A percentile compares a stretch with the other conserved stretches of the same genome.
These are phyloP conservation scores for Dissostichus mawsoni DNA, from an alignment of 2,113 vertebrate species.

Conservation along the genomic window DNA sequence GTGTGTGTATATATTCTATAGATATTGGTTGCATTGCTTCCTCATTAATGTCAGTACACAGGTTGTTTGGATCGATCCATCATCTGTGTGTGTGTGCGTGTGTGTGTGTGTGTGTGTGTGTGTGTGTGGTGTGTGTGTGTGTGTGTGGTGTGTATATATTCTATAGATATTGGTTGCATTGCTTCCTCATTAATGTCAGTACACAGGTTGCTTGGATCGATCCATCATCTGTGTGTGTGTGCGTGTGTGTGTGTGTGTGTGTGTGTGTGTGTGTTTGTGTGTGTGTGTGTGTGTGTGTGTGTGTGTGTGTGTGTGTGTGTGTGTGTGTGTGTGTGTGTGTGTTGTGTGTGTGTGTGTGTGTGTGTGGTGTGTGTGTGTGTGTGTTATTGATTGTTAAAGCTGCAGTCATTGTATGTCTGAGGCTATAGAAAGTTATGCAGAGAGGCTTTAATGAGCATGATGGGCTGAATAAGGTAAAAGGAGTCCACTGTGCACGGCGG, in stretches of 20 bases:
- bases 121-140: too few species aligned
- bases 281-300: too few species aligned
- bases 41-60: not conserved
- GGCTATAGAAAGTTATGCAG: conserved; percentile 21
- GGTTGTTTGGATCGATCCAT: too few species aligned
- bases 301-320: not conserved
- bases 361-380: too few species aligned
- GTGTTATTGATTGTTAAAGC: conserved; percentile 30
- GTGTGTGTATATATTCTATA: too few species aligned
- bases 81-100: too few species aligned
- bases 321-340: not conserved
- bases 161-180: too few species aligned
- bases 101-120: too few species aligned
- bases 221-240: not conserved
- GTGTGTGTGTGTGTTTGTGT: not conserved
- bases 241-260: conserved; percentile 4
- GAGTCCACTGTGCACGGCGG: conserved; percentile 42
- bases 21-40: too few species aligned
- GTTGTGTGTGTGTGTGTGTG: too few species aligned
- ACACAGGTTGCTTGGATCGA: not conserved
- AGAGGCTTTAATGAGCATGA: conserved; percentile 50
- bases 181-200: too few species aligned
- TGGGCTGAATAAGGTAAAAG: conserved; percentile 51
- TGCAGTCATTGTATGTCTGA: not conserved
- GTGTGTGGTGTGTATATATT: too few species aligned